These are phyloP conservation scores for Lathronympha strigana DNA, from an alignment of 2,888 invertebrate species.

Conservation along the genomic window DNA sequence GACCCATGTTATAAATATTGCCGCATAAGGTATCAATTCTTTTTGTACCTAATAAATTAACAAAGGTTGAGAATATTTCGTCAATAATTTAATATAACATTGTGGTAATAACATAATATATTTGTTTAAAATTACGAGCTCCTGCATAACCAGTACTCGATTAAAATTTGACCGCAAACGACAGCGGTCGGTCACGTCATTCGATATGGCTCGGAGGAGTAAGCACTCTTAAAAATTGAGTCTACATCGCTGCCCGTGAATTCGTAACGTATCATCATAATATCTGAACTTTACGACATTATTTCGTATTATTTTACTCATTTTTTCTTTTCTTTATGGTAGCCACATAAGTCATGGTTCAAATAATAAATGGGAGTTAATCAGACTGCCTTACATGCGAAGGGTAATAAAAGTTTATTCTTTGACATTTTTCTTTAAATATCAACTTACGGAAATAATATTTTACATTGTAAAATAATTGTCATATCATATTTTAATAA, in stretches of 20 bases:
- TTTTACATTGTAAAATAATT: background rate
- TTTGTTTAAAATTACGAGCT: background rate
- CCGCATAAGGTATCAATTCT: too few relatives aligned
- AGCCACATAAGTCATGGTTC: constrained; percentile 22
- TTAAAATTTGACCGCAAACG: constrained; percentile 13
- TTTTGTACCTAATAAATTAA: too few relatives aligned
- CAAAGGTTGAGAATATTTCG: too few relatives aligned
- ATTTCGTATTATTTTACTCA: constrained; percentile 17
- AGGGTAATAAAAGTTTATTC: constrained; percentile 26
- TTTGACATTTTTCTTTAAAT: constrained; percentile 13
- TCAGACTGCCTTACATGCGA: constrained; percentile 26
- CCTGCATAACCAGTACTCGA: background rate
- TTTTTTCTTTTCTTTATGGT: constrained; percentile 12
- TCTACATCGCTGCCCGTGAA: constrained; percentile 14
- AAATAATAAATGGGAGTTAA: constrained; percentile 38
- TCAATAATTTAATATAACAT: too few relatives aligned
- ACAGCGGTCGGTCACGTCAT: background rate
- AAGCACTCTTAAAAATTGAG: constrained; percentile 27
- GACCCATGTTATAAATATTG: too few relatives aligned
- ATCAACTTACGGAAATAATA: constrained; percentile 8
- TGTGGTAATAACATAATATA: background rate
- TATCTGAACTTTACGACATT: constrained; percentile 23
- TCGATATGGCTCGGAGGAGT: constrained; percentile 5
- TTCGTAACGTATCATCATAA: constrained; percentile 17
- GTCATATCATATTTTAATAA: background rate